Base-by-base conservation (phyloP, 2,888 invertebrate species). In the Zootermopsis nevadensis region DNA sequence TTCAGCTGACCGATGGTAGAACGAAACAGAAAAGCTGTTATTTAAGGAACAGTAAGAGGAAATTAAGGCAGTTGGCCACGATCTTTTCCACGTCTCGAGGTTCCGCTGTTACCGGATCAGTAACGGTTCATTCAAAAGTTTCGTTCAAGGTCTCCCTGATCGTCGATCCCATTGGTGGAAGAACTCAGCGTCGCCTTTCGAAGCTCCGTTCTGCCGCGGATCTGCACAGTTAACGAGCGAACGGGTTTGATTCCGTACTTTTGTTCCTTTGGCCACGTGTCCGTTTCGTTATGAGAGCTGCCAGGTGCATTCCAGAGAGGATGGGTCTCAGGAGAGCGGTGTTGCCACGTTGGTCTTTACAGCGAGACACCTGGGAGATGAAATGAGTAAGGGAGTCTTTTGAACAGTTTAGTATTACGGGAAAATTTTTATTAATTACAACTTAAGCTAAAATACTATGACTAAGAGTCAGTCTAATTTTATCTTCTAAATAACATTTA, bases 281-380 rank as follows among this genome's bases (percentile, higher is more conserved):
- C 69, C 80, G 42, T 82, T 82, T 79, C 79, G 60, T 82, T 79
- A 82, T 82, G 82, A 67, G 7, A 60, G 60, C n/a, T 12, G 82
- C 79, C 79, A 82, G 82, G 77, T 80, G 83, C 83, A 83, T 83
- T 83, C 83, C 83, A 66, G 55, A 77, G 42, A 66, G 67, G 82
- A 82, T 82, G 82, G 79, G 66, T 77, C 79, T 69, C 31, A 38
- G 38, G n/a, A n/a, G 48, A 53, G 60, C 83, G 33, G 31, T 72
- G 83, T 83, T 83, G 83, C 83, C 83, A 53, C 42, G 60, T 69
- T 77, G 33, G 10, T 33, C 33, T 4, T 74, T n/a, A 38, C 74
- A 38, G 38, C 19, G 4, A 38, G 8, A 74, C 74, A 74, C n/a
- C 74, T 74, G 74, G 74, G n/a, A 42, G 31, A 81, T 33, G 69